Evolutionary conservation across 2,888 invertebrate species (phyloP), one percentile per base, ranked within the genome.

Genomic region (Acanthoscelides obtectus): DNA sequence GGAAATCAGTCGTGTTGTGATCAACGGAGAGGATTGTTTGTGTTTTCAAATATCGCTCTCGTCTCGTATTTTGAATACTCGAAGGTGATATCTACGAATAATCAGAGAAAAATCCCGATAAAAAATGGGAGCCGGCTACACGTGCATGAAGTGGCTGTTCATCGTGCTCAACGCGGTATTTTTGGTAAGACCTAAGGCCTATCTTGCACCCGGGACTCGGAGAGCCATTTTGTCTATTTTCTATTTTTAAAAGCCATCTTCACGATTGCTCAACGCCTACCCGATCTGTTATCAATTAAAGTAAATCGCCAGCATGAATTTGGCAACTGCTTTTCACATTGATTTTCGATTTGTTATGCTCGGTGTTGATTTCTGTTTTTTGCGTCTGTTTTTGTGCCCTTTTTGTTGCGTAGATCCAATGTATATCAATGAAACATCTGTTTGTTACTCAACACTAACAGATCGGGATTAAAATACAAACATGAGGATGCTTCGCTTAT

Each of bases 121-220:
- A 71, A 77, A 73, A 80, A 87, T 92, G 84, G 89, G 90, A 76
- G 89, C 91, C 77, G 93, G 92, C 86, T 92, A 91, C 84, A 89
- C 89, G 71, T 84, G 91, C 79, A 88, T 92, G 86, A 93, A 93
- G 84, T 92, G 90, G 84, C 86, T 92, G 79, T 88, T 93, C 80
- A 89, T 93, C 76, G 85, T 92, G 75, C 88, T 93, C 80, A 93
- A 92, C 84, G 87, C 93, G 72, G 87, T 93, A 82, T 92, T 93
- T 86, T 88, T 91, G 91, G 93, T 93, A 87, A 91, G 91, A 85
- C 66, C 17, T 67, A 63, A 68, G 22, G 45, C 12, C 45, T 45
- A 45, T 45, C 22, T 22, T 45, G 12, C 25, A 68, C 8, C 66
- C 20, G 66, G 20, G 66, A 20, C 3, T n/a, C 66, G 8, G 72